Evolutionary conservation across 2,797 vertebrate genomes (phyloP).

Genomic region (Vultur gryphus): DNA sequence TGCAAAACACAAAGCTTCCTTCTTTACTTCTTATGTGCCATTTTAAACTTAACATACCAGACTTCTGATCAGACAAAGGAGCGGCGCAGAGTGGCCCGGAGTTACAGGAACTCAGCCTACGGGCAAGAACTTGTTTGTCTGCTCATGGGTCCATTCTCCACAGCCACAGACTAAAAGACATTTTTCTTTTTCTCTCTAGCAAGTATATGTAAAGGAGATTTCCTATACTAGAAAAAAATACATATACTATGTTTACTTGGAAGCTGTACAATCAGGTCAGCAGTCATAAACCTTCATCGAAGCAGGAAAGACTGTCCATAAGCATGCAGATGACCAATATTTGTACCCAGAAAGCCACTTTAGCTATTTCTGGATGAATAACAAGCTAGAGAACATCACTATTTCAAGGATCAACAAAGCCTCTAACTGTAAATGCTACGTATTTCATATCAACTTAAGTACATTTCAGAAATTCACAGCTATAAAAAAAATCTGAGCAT

Average conservation of each 20-base stretch:
- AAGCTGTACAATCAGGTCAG: neutral
- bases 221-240: neutral
- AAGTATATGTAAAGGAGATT: neutral
- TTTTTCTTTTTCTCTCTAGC: neutral
- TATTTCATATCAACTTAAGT: neutral
- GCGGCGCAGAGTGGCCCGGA: rapidly evolving
- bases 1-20: neutral
- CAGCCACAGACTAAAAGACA: neutral
- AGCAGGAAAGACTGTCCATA: neutral
- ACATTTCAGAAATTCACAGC: neutral
- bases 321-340: neutral
- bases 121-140: neutral
- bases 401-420: neutral
- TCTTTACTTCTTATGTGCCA: neutral
- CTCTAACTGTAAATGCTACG: neutral
- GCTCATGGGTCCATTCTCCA: neutral
- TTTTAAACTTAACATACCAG: neutral
- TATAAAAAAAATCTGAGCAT: neutral
- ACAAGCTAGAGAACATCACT: neutral
- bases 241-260: neutral
- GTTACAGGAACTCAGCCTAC: neutral
- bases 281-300: neutral
- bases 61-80: neutral
- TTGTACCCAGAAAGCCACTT: neutral
- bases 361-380: neutral